phyloP scores from a whole-genome alignment of 2,888 invertebrate genomes.

The Dryobotodes eremita region DNA sequence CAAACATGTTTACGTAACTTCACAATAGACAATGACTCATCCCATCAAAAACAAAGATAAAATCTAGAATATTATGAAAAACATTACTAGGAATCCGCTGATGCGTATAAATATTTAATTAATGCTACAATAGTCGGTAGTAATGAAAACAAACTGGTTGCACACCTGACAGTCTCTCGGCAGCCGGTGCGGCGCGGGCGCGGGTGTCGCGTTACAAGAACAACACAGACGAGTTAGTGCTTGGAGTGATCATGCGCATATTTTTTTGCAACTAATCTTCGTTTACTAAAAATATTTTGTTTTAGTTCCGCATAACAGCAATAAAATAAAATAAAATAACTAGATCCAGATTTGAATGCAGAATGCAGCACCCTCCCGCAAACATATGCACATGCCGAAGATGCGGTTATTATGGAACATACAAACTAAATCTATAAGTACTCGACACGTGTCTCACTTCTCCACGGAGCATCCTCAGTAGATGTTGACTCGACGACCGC shows the following conservation, averaged over 20 bases:
- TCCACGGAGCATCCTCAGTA: no score
- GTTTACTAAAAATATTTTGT: neutral
- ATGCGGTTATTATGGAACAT: no score
- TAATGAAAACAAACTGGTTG: constrained; percentile 56
- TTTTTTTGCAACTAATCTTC: neutral
- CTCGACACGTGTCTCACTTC: no score
- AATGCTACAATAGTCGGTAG: constrained; percentile 28
- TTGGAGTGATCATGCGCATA: constrained; percentile 19
- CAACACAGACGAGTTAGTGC: constrained; percentile 15
- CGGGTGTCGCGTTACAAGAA: constrained; percentile 57
- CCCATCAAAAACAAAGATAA: constrained; percentile 27
- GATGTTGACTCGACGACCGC: no score
- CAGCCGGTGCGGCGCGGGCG: constrained; percentile 34
- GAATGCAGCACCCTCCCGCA: no score
- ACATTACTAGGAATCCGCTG: constrained; percentile 36
- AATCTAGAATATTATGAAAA: constrained; percentile 47
- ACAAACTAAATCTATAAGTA: no score
- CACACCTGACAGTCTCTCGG: constrained; percentile 48
- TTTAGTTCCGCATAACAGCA: no score
- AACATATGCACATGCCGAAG: no score
- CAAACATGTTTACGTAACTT: constrained; percentile 37
- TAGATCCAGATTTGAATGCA: no score
- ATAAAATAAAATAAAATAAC: no score
- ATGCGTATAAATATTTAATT: constrained; percentile 41
- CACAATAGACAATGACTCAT: constrained; percentile 22